A percentile compares a stretch with the other conserved stretches of the same genome.
Evolutionary conservation across 1,140 invertebrate genomes (phyloP).

Genomic region (Brachionus rubens): DNA sequence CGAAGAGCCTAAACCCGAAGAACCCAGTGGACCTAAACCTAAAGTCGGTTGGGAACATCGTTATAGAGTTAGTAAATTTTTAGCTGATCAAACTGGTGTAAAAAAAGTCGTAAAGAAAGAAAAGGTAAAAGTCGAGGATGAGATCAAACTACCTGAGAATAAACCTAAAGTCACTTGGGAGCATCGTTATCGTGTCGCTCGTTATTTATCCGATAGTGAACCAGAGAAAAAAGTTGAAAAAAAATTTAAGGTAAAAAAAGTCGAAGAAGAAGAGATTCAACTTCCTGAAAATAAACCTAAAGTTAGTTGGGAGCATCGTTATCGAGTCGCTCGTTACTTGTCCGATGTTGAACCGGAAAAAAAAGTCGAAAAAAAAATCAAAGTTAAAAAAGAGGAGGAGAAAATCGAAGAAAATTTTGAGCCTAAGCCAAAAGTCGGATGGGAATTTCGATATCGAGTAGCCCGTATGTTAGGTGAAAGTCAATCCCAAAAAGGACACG

Average conservation of each 20-base stretch:
- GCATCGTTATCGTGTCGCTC: neutral
- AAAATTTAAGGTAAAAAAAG: neutral
- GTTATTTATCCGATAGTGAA: neutral
- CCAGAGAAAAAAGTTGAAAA: neutral
- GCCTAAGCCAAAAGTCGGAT: constrained; percentile 41
- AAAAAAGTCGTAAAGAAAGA: neutral
- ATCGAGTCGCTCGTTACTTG: constrained; percentile 7
- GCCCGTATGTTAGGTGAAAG: neutral
- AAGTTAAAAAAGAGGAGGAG: neutral
- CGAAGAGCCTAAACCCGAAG: constrained; percentile 37
- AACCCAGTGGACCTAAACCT: no score
- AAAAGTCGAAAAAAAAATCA: neutral
- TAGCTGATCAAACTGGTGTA: neutral
- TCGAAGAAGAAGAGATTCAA: neutral
- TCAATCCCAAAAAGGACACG: neutral
- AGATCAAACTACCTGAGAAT: neutral
- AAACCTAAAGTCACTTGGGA: neutral
- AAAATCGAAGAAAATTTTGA: neutral
- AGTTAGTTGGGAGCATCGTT: constrained; percentile 42
- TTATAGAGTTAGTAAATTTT: constrained; percentile 15
- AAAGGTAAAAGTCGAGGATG: neutral
- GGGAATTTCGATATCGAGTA: constrained; percentile 30
- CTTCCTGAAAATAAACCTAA: constrained; percentile 27
- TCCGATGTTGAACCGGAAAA: neutral
- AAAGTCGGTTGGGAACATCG: constrained; percentile 42